Evolutionary conservation across 2,888 invertebrate genomes (phyloP), one percentile per base, ranked within the genome.

Genomic region (Colostygia pectinataria): DNA sequence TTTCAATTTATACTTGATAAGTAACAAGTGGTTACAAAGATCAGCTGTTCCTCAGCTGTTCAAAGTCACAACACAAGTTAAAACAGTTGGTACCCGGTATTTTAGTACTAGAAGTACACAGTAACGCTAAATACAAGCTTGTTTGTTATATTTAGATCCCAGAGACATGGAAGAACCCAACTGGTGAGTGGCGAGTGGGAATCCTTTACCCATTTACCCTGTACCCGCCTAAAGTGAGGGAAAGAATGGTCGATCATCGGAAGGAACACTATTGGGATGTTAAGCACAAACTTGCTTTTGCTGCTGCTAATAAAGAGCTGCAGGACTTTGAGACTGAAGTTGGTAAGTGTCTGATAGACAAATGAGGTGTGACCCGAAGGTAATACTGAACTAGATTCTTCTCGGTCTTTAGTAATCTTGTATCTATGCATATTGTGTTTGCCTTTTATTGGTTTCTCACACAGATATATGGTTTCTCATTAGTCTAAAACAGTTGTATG

Each of bases 241-340:
- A 98, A 57, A 92, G 98, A 44, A 93, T 98, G 44, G 91, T 93
- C 54, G 94, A 93, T 55, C 95, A 96, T 59, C 92, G 95, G 3
- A 96, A 96, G 69, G 93, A 95, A 62, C 95, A 95, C 63, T 73
- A 91, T 12, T 99, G 98, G 97, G 97, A 98, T 78, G 93, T 95
- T 24, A 91, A 91, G 7, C 96, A 98, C 61, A 96, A 98, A 76
- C 89, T 91, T 15, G 93, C 94, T 0, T 80, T 95, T 12, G 97
- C 98, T 2, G 94, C 95, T 64, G 95, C 95, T 7, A 93, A 93
- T 41, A 93, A 95, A 65, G 91, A 94, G 63, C 80, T 97, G 47
- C 93, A 93, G 67, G 93, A 94, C 51, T 96, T 96, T 86, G 97
- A 98, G 64, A 80, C 84, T 64, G 93, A 93, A 73, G 85, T 92